A percentile compares a stretch with the other conserved stretches of the same genome.
Evolutionary conservation across 1,140 invertebrate species (phyloP).

Genomic region (Gyrodactylus bullatarudis): DNA sequence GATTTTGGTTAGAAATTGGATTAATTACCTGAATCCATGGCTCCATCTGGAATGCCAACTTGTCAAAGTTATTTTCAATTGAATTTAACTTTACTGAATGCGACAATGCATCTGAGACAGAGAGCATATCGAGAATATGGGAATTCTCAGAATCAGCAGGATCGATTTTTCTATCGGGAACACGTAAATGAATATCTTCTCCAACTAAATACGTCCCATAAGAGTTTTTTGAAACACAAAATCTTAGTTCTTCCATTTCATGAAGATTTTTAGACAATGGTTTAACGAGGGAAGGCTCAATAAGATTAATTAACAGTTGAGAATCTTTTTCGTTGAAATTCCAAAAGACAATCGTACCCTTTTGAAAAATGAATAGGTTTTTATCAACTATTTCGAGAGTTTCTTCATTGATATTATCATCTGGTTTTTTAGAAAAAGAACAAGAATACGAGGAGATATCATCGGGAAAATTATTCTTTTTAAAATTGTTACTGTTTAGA

Average conservation of each 20-base stretch:
- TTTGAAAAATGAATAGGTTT: neutral
- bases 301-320: neutral
- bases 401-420: too few relatives aligned
- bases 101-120: neutral
- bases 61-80: neutral
- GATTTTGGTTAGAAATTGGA: neutral
- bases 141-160: neutral
- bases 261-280: neutral
- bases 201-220: neutral
- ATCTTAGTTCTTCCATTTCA: neutral
- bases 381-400: too few relatives aligned
- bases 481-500: neutral
- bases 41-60: neutral
- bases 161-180: too few relatives aligned
- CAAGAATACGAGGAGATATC: neutral
- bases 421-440: neutral
- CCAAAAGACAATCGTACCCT: neutral
- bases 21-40: neutral
- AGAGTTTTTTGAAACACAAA: neutral
- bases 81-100: neutral
- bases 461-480: neutral
- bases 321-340: neutral
- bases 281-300: neutral
- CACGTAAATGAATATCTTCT: neutral
- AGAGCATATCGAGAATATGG: neutral